Base-by-base conservation (phyloP, 2,797 vertebrate species). In the Sebastes itinus region DNA sequence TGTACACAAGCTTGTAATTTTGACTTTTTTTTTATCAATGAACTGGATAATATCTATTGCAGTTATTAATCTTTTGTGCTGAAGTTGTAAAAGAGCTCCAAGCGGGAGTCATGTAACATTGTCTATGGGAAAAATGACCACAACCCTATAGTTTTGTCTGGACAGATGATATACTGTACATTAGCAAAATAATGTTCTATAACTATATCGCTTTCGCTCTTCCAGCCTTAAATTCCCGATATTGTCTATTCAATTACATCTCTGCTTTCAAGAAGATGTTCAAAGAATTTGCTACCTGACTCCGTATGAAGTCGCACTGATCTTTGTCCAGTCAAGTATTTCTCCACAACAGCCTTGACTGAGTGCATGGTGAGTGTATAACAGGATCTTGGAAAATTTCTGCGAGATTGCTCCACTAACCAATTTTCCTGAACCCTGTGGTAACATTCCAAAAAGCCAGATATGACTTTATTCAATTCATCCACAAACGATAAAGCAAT, bases 401-500 rank as follows among this genome's bases (percentile, higher is more conserved):
- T 86, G 82, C 1, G 58, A 92, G 85, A 94, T 92, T 93, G 90
- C 91, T 92, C 83, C 75, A 66, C 82, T 95, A 94, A 95, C 91
- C 89, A 88, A 87, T 94, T 94, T 94, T 90, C 90, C 87, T 94
- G 89, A 92, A 94, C 89, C 87, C 86, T 92, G 91, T 87, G 92
- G 93, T 93, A 92, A 92, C 91, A 94, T 93, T 93, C 93, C 89
- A 88, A 92, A 94, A 94, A 95, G 91, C 93, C 91, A 93, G 92
- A 95, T 94, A 93, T 92, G 92, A 94, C 94, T 95, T 95, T 94
- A 95, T 95, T 95, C 89, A 88, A 92, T 91, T 92, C 90, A 94
- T 91, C 91, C 89, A 87, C 83, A 88, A 94, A 94, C 83, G 89
- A 90, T 94, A 94, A 94, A 93, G 91, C 89, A 94, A 94, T 95